Evolutionary conservation across 2,797 vertebrate species (phyloP).

Genomic region (Ispidina picta): DNA sequence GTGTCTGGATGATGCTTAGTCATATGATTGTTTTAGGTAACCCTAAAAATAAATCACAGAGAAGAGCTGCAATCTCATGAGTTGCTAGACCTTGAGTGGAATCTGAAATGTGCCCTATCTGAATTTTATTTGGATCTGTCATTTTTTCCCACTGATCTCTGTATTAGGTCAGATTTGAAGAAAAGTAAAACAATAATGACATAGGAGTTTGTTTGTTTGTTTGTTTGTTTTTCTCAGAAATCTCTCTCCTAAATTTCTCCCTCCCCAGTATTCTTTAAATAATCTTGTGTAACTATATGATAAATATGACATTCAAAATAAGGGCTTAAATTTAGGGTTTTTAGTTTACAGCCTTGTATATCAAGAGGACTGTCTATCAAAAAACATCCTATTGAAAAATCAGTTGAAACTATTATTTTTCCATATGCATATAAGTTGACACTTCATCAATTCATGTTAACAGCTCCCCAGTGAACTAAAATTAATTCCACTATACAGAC

Average conservation of each 20-base stretch:
- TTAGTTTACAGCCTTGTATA: background rate
- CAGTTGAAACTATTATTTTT: background rate
- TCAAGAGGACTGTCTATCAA: background rate
- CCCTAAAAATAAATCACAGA: background rate
- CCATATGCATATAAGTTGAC: background rate
- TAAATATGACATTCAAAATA: background rate
- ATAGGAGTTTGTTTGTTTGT: accelerated
- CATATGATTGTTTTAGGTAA: background rate
- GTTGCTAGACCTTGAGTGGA: accelerated
- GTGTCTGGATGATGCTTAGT: accelerated
- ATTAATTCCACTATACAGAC: background rate
- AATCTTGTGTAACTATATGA: background rate
- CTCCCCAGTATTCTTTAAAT: background rate
- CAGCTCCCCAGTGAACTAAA: background rate
- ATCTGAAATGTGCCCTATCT: background rate
- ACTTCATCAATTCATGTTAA: background rate
- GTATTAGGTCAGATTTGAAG: background rate
- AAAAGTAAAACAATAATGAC: background rate
- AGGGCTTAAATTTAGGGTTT: background rate
- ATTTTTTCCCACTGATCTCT: background rate
- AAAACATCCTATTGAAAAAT: background rate
- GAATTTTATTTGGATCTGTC: background rate
- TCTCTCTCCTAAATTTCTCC: background rate
- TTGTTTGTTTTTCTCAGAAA: background rate
- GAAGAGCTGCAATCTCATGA: background rate